Base-by-base conservation (phyloP, 2,888 invertebrate genomes). In the Standfussiana lucernea region DNA sequence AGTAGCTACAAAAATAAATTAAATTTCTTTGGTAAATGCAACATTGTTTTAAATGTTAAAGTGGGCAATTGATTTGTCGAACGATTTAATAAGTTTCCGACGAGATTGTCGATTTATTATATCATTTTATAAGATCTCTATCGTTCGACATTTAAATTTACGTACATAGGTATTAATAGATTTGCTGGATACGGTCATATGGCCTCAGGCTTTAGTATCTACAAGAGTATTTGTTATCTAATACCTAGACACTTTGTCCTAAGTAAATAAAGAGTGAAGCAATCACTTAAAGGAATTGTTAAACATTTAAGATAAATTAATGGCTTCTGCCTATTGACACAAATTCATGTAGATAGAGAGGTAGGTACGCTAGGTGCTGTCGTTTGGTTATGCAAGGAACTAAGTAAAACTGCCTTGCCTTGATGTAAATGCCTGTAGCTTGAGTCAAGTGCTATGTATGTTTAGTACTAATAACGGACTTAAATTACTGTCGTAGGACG, bases 341-440 rank as follows among this genome's bases (percentile, higher is more conserved):
- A 67, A 73, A 86, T 83, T 71, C 56, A 56, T 47, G 28, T 45
- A 61, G 65, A 28, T 67, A 77, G 11, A 15, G n/a, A 71, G 71
- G 37, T 40, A 45, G 32, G 13, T 59, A 37, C 18, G 42, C n/a
- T 65, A 65, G 37, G 32, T 50, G 61, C 11, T 53, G 65, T 32
- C 42, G 21, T 28, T 61, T 37, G 59, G 64, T 73, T 86, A 78
- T 79, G 84, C 79, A 83, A 82, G 86, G 71, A 86, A 83, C 78
- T 64, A 62, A 77, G 77, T 72, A 56, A 85, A 2, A 80, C 85
- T 64, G 85, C 74, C 81, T 85, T 47, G 28, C 80, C 81, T 80
- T 80, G 80, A 53, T 66, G 73, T 66, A 66, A 84, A 79, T 84
- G 32, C 32, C 59, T 61, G 13, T 37, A 50, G 47, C n/a, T 79